Percentiles rank a stretch among this genome's conserved stretches.
Conservation (phyloP, 2,113 vertebrate species). For the Enhydra lutris region DNA sequence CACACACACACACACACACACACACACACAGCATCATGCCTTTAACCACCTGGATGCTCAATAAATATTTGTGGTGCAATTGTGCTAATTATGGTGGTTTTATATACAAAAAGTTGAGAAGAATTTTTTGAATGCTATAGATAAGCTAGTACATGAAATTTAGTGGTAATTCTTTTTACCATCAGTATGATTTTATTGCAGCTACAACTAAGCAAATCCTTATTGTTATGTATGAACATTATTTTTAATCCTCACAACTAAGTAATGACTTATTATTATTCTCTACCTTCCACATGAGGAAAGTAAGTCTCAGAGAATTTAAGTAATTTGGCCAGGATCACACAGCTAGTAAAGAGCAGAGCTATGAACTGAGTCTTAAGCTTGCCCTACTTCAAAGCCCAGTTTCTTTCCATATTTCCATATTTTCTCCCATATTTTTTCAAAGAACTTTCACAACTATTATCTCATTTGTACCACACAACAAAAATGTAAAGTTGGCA, state of each 20-base stretch:
- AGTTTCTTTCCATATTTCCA: background rate
- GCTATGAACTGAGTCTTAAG: background rate
- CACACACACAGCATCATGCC: background rate
- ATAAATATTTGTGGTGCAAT: background rate
- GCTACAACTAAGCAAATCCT: background rate
- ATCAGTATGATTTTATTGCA: conserved; percentile 2
- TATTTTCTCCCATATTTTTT: background rate
- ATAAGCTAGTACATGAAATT: conserved; percentile 4
- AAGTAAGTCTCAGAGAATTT: conserved; percentile 8
- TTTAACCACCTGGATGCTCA: background rate
- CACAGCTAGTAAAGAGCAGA: background rate
- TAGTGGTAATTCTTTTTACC: background rate
- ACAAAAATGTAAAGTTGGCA: background rate
- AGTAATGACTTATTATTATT: conserved; percentile 7
- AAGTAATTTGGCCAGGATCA: background rate
- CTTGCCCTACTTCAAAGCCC: background rate
- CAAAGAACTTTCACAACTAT: conserved; percentile 1
- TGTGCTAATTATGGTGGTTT: background rate
- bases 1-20: background rate
- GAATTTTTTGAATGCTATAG: background rate
- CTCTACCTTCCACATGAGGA: conserved; percentile 26
- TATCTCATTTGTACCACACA: background rate
- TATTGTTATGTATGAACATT: background rate
- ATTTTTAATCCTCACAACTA: conserved; percentile 21
- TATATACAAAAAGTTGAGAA: background rate